A percentile compares a stretch with the other conserved stretches of the same genome.
Evolutionary conservation across 2,113 vertebrate genomes (phyloP).

Genomic region (Albula glossodonta): DNA sequence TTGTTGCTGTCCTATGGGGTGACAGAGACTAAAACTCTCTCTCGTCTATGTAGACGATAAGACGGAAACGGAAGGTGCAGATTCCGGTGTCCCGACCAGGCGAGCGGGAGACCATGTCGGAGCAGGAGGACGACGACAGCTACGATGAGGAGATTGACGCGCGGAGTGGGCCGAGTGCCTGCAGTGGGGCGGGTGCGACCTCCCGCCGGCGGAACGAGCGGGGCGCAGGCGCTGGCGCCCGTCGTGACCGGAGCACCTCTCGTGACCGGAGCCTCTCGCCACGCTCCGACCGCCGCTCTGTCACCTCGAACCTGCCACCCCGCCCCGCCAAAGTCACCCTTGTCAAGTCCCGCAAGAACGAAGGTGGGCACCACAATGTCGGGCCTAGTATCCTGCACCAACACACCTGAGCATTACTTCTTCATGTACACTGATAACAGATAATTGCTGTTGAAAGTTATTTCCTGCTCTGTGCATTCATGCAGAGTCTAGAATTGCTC

Average conservation of each 20-base stretch:
- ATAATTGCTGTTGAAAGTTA: neutral
- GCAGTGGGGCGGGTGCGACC: constrained; percentile 52
- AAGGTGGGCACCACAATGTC: constrained; percentile 71
- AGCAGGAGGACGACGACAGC: constrained; percentile 83
- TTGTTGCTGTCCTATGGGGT: neutral
- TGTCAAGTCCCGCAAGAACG: constrained; percentile 94
- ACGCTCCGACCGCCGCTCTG: constrained; percentile 84
- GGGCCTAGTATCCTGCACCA: neutral
- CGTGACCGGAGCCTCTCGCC: constrained; percentile 89
- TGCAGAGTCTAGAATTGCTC: neutral
- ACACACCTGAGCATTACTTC: too few relatives aligned
- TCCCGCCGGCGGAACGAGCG: constrained; percentile 72
- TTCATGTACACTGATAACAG: neutral
- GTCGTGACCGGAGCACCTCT: constrained; percentile 84
- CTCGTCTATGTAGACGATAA: constrained; percentile 80
- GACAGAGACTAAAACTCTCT: neutral
- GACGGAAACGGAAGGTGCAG: constrained; percentile 95
- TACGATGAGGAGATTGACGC: constrained; percentile 79
- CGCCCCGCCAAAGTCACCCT: constrained; percentile 93
- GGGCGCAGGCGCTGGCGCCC: constrained; percentile 53
- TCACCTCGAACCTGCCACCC: constrained; percentile 80
- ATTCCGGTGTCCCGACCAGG: constrained; percentile 82
- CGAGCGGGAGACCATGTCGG: constrained; percentile 86
- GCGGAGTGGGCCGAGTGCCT: constrained; percentile 62
- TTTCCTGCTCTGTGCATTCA: neutral